These are phyloP conservation scores for Drosophila carrolli DNA, from an alignment of 1,140 invertebrate species.

Conservation along the genomic window DNA sequence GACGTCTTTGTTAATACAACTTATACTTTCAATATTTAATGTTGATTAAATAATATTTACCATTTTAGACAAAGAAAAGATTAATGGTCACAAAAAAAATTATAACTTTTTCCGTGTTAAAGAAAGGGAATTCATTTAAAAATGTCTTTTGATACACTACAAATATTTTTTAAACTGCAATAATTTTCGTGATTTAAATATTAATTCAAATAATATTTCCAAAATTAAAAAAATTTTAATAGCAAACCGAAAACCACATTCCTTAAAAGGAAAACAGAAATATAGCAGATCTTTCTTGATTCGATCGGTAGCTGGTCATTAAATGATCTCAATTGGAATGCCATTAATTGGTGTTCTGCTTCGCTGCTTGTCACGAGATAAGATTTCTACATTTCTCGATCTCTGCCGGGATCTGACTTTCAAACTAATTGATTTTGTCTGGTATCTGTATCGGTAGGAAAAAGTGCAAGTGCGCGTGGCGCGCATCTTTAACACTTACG, in stretches of 20 bases:
- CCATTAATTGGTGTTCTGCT: constrained; percentile 36
- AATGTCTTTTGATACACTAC: too few relatives aligned
- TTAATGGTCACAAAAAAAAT: background rate
- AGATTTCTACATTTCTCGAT: constrained; percentile 22
- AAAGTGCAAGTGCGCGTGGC: constrained; percentile 97
- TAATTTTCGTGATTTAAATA: too few relatives aligned
- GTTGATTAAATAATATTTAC: background rate
- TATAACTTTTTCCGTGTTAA: too few relatives aligned
- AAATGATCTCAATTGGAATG: constrained; percentile 41
- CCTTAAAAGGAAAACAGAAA: background rate
- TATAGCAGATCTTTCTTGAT: constrained; percentile 42
- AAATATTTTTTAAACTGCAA: too few relatives aligned
- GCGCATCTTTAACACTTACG: constrained; percentile 99
- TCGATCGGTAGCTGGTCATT: constrained; percentile 48
- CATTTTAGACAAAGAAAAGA: background rate
- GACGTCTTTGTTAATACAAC: background rate
- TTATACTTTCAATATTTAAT: background rate
- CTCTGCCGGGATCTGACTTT: background rate
- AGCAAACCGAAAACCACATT: too few relatives aligned
- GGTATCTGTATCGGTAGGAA: constrained; percentile 86
- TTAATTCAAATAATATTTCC: too few relatives aligned
- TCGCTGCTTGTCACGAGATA: constrained; percentile 30
- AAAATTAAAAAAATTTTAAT: too few relatives aligned
- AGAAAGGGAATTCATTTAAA: too few relatives aligned
- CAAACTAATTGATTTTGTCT: constrained; percentile 11